Evolutionary conservation across 2,113 vertebrate species (phyloP).

Genomic region (Macroglossus sobrinus): DNA sequence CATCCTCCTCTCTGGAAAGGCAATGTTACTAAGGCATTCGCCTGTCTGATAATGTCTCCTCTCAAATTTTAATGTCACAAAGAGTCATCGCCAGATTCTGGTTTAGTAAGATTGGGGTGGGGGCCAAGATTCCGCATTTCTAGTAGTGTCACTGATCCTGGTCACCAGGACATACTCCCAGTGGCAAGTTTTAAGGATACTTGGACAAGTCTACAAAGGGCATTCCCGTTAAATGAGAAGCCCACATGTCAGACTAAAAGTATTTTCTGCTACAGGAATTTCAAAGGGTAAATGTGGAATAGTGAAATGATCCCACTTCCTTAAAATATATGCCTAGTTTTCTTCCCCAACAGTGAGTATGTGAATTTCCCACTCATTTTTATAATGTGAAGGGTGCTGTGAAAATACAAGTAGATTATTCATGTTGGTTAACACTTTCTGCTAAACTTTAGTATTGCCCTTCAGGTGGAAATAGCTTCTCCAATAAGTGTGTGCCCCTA

Average conservation of each 20-base stretch:
- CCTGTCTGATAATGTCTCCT: neutral
- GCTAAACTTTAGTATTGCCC: neutral
- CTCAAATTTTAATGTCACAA: neutral
- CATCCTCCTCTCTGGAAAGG: neutral
- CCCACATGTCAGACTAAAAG: neutral
- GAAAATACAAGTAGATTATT: neutral
- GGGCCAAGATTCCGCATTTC: neutral
- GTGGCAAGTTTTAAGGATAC: neutral
- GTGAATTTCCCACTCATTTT: neutral
- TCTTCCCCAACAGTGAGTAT: neutral
- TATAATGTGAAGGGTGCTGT: neutral
- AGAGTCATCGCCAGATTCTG: neutral
- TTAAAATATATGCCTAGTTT: neutral
- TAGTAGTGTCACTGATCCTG: neutral
- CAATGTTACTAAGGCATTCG: neutral
- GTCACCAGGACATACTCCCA: neutral
- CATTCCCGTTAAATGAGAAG: neutral
- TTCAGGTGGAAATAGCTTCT: neutral
- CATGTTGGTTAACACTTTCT: neutral
- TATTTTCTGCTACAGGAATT: neutral
- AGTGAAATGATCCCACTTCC: neutral
- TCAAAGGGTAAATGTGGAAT: neutral
- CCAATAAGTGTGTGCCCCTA: neutral
- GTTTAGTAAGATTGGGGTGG: neutral
- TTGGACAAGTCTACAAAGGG: neutral